Evolutionary conservation across 2,888 invertebrate species (phyloP), one percentile per base, ranked within the genome.

Genomic region (Lasioglossum oenotherae): DNA sequence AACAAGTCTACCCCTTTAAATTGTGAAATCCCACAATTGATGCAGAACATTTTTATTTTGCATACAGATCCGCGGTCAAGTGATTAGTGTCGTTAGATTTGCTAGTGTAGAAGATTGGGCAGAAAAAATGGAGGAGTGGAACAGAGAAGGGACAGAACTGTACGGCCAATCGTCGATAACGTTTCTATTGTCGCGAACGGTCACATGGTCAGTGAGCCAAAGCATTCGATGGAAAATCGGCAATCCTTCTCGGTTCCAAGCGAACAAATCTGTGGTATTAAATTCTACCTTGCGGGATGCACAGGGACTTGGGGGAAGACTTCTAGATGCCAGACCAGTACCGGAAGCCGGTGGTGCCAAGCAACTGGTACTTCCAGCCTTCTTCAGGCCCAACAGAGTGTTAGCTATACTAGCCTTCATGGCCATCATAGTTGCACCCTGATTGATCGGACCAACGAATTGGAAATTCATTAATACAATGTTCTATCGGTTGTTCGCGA

Each of bases 331-430:
- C 93, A 94, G 91, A 92, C 94, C 94, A 87, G 92, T 92, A 90
- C 94, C 93, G 88, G 95, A 93, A 95, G 92, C 95, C 96, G 97
- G 97, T 93, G 97, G 97, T 74, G 97, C 96, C 89, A 97, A 95
- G 94, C 96, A 97, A 94, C 97, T 97, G 74, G 97, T 97, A 89
- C 97, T 97, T 93, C 97, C 97, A 80, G 97, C 97, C 90, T 97
- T 96, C 95, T 97, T 97, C 91, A 97, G 96, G 88, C 96, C 96
- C 94, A 96, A 95, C 69, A 95, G 93, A 86, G 95, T 95, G 92
- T 95, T 95, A 92, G 95, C 94, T 93, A 95, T 94, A 95, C 96
- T 92, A 94, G 95, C 95, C 93, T 93, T 95, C 93, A 95, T 89
- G 90, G 94, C 95, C 95, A 94, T 94, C 95, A 95, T 95, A 92